Percentiles rank a stretch among this genome's conserved stretches.
phyloP scores from a whole-genome alignment of 2,113 vertebrate species.

The Cephalopterus ornatus region DNA sequence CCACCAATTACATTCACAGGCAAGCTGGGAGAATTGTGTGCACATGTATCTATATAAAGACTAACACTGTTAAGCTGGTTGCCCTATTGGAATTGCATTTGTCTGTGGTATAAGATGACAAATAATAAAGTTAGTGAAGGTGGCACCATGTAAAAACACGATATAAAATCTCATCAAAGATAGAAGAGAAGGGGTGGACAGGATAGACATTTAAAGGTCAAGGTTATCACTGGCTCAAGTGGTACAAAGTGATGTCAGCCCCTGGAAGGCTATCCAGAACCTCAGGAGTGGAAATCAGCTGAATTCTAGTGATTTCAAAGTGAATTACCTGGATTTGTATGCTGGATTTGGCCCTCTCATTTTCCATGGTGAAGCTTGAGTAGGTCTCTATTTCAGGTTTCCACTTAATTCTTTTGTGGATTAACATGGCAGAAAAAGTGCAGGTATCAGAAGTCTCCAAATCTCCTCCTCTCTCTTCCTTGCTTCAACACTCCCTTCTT shows the following conservation, averaged over 20 bases:
- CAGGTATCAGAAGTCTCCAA: not conserved
- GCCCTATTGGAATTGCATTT: constrained; percentile 72
- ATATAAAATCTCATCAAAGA: constrained; percentile 62
- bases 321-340: not conserved
- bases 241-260: not conserved
- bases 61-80: constrained; percentile 62
- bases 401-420: not conserved
- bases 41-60: constrained; percentile 59
- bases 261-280: not conserved
- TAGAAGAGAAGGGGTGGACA: not conserved
- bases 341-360: constrained; percentile 2
- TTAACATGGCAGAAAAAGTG: not conserved
- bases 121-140: constrained; percentile 69
- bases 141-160: constrained; percentile 62
- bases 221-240: not conserved
- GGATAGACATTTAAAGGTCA: constrained; percentile 3
- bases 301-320: not conserved
- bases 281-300: not conserved
- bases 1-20: constrained; percentile 55
- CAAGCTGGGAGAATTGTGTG: constrained; percentile 55
- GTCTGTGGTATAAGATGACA: constrained; percentile 71
- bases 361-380: not conserved
- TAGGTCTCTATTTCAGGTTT: not conserved
- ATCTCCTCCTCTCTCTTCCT: not conserved
- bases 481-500: not conserved